Evolutionary conservation across 2,888 invertebrate genomes (phyloP).

Genomic region (Rutpela maculata): DNA sequence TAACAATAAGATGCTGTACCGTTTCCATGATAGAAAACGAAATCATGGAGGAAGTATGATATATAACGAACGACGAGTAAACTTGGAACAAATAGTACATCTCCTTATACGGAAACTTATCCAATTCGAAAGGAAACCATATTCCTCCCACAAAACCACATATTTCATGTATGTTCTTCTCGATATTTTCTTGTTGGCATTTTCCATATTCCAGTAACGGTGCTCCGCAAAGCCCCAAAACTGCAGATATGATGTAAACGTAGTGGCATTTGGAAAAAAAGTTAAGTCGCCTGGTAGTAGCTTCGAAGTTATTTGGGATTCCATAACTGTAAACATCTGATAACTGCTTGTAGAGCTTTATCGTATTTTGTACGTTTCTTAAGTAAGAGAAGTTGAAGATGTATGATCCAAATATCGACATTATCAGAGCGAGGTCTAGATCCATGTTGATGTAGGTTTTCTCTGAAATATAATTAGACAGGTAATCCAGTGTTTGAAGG

Average conservation of each 20-base stretch:
- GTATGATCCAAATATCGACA: conserved; percentile 32
- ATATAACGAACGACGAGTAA: conserved; percentile 38
- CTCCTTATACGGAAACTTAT: conserved; percentile 45
- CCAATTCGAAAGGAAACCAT: conserved; percentile 50
- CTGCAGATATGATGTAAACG: conserved; percentile 20
- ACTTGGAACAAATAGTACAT: conserved; percentile 48
- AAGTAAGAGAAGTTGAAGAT: conserved; percentile 36
- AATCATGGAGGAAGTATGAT: conserved; percentile 44
- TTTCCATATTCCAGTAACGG: conserved; percentile 39
- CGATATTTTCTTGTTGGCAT: conserved; percentile 48
- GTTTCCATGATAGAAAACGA: conserved; percentile 52
- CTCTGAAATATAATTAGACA: conserved; percentile 39
- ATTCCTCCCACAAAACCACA: conserved; percentile 50
- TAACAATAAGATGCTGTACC: conserved; percentile 52
- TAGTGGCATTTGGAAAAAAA: conserved; percentile 42
- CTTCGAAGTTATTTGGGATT: conserved; percentile 43
- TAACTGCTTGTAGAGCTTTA: conserved; percentile 27
- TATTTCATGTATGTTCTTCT: conserved; percentile 46
- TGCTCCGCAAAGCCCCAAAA: not conserved
- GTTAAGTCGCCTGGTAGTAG: conserved; percentile 43
- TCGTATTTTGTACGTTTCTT: conserved; percentile 8
- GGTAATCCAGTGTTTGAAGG: no score
- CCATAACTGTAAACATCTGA: conserved; percentile 49
- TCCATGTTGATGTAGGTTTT: conserved; percentile 44
- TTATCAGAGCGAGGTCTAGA: conserved; percentile 21